A percentile compares a stretch with the other conserved stretches of the same genome.
Evolutionary conservation across 2,113 vertebrate genomes (phyloP).

Genomic region (Gallinago media): DNA sequence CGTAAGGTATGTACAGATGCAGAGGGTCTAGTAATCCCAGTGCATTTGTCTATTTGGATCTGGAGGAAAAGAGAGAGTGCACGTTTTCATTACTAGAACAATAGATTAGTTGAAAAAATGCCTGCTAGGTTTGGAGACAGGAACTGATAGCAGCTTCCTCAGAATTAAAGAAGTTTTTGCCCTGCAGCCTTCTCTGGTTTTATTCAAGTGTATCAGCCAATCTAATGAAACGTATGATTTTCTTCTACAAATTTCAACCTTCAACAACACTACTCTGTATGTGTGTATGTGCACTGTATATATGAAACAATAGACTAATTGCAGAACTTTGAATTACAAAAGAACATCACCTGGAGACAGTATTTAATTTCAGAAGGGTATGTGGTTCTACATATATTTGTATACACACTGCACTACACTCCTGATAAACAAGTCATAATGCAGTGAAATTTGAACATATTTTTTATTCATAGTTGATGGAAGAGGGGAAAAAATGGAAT

Average conservation of each 20-base stretch:
- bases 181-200: not conserved
- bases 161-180: not conserved
- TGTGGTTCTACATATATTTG: not conserved
- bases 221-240: not conserved
- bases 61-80: not conserved
- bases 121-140: not conserved
- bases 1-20: not conserved
- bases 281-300: not conserved
- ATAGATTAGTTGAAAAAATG: not conserved
- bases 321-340: not conserved
- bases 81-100: not conserved
- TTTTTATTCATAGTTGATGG: not conserved
- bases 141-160: not conserved
- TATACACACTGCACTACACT: not conserved
- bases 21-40: not conserved
- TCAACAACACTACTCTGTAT: not conserved
- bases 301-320: not conserved
- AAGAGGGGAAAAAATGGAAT: not conserved
- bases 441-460: not conserved
- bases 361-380: not conserved
- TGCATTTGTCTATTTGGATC: not conserved
- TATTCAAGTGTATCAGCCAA: not conserved
- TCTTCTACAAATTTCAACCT: not conserved
- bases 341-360: not conserved
- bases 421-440: not conserved